A percentile compares a stretch with the other conserved stretches of the same genome.
Conservation (phyloP, 2,888 invertebrate species). For the Torymus texanus region DNA sequence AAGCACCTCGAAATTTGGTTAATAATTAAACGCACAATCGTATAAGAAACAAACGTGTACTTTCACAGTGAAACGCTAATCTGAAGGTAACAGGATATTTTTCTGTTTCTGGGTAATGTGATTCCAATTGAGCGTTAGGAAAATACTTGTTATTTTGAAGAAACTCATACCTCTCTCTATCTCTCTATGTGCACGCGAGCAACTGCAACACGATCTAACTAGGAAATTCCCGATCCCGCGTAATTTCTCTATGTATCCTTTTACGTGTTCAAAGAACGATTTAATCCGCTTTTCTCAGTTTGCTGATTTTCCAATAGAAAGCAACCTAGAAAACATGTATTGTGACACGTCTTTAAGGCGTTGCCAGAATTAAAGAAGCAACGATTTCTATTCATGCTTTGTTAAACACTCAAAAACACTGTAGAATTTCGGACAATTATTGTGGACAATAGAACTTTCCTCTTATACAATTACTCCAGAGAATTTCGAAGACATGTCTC, state of each 20-base stretch:
- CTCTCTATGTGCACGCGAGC: not conserved
- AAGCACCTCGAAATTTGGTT: constrained; percentile 64
- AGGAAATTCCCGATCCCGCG: constrained; percentile 22
- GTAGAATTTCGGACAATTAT: no score
- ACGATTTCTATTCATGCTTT: constrained; percentile 2
- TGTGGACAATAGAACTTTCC: no score
- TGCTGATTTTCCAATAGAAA: constrained; percentile 25
- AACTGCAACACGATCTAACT: constrained; percentile 2
- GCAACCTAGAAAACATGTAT: constrained; percentile 1
- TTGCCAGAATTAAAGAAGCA: constrained; percentile 10
- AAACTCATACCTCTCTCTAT: not conserved
- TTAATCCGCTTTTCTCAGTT: constrained; percentile 13
- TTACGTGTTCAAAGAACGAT: constrained; percentile 2
- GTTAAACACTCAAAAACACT: constrained; percentile 1
- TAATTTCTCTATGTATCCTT: constrained; percentile 10
- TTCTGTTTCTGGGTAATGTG: constrained; percentile 36
- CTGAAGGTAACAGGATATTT: constrained; percentile 69
- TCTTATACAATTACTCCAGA: no score
- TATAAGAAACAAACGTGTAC: constrained; percentile 3
- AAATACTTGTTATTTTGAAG: constrained; percentile 26
- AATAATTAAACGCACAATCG: constrained; percentile 6
- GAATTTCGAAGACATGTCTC: no score
- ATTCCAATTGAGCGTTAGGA: constrained; percentile 22
- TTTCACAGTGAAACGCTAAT: constrained; percentile 66
- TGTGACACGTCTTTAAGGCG: not conserved